A percentile compares a stretch with the other conserved stretches of the same genome.
Conservation (phyloP, 2,888 invertebrate species). For the Tanytarsus gracilentus region DNA sequence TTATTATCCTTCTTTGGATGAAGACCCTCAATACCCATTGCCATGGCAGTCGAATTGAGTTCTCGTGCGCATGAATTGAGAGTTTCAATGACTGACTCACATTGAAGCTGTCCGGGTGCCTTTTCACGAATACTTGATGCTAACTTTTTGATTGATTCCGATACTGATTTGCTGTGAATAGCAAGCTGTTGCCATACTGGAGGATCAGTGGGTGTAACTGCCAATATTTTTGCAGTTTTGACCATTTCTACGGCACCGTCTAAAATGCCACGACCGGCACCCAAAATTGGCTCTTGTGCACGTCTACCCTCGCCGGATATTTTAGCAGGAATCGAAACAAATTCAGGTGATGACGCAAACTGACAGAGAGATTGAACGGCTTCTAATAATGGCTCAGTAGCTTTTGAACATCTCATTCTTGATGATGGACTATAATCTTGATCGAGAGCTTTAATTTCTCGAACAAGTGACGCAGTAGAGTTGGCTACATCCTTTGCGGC, state of each 20-base stretch:
- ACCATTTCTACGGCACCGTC: constrained; percentile 88
- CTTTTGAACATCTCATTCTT: constrained; percentile 60
- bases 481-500: constrained; percentile 96
- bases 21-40: constrained; percentile 75
- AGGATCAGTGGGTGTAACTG: constrained; percentile 81
- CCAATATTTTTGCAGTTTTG: constrained; percentile 78
- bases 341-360: constrained; percentile 91
- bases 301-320: constrained; percentile 75
- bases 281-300: constrained; percentile 80
- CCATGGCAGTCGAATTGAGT: constrained; percentile 78
- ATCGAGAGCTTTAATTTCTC: constrained; percentile 86
- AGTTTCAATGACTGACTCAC: constrained; percentile 71
- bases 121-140: constrained; percentile 89
- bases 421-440: constrained; percentile 71
- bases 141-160: constrained; percentile 90
- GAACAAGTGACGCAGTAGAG: constrained; percentile 87
- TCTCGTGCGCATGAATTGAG: constrained; percentile 67
- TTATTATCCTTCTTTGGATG: constrained; percentile 60
- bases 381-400: constrained; percentile 76
- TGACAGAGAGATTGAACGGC: constrained; percentile 87
- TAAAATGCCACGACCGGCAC: constrained; percentile 66
- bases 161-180: constrained; percentile 87
- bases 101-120: constrained; percentile 93
- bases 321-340: constrained; percentile 83
- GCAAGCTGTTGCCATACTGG: constrained; percentile 91